Evolutionary conservation across 92 coral and sea anemone species (phyloP).

Genomic region (Paragorgia papillata): DNA sequence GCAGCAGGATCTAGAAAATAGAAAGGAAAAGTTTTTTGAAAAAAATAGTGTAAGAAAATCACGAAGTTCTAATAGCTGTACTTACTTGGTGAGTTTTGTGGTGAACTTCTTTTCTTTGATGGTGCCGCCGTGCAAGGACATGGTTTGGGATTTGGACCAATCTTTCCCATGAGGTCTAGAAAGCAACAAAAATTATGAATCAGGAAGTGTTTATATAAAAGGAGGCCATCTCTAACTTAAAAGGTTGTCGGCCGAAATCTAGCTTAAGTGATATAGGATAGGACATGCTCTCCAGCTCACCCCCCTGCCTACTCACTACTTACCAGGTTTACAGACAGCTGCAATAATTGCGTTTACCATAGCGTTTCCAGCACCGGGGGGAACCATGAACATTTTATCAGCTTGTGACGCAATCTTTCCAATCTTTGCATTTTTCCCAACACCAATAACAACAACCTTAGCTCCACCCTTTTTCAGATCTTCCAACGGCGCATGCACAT

Average conservation of each 20-base stretch:
- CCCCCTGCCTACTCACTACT: not conserved
- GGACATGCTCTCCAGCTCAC: not conserved
- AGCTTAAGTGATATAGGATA: no score
- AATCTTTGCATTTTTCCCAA: conserved; percentile 30
- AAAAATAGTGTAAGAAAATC: no score
- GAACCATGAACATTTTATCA: conserved; percentile 32
- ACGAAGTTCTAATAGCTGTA: no score
- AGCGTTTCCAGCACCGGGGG: conserved; percentile 40
- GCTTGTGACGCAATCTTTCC: conserved; percentile 26
- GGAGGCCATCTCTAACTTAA: no score
- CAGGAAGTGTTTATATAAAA: no score
- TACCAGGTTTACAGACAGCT: conserved; percentile 22
- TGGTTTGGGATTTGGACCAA: conserved; percentile 17
- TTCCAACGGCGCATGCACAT: conserved; percentile 39
- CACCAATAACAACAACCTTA: conserved; percentile 37
- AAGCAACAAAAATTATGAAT: not conserved
- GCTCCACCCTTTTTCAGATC: conserved; percentile 24
- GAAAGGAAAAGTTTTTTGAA: no score
- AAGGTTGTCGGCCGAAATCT: no score
- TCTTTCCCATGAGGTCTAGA: conserved; percentile 29
- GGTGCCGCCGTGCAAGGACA: conserved; percentile 19
- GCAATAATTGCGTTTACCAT: conserved; percentile 30
- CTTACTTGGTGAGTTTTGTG: conserved; percentile 14
- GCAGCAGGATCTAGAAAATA: not conserved
- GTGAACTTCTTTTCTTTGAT: conserved; percentile 1